Percentiles rank a stretch among this genome's conserved stretches.
Conservation (phyloP, 2,797 vertebrate genomes). For the Alectoris magna region DNA sequence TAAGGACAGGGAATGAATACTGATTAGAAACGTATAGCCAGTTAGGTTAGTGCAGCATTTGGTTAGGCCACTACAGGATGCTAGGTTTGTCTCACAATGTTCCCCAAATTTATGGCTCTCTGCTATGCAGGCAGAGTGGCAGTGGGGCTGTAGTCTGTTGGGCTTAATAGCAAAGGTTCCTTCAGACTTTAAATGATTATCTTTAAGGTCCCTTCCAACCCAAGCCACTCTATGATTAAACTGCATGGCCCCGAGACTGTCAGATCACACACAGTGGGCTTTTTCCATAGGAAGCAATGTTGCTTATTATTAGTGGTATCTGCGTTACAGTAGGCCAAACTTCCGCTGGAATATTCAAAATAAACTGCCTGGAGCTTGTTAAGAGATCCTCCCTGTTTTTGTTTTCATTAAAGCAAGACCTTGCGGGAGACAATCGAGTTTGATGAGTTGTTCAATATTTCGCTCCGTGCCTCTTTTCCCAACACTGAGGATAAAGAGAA, state of each 20-base stretch:
- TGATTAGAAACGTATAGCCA: slow-evolving; percentile 77
- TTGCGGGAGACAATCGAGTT: background rate
- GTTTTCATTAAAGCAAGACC: background rate
- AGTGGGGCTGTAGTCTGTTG: background rate
- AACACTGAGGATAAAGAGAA: background rate
- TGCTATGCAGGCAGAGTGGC: slow-evolving; percentile 41
- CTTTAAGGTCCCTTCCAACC: background rate
- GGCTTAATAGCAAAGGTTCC: slow-evolving; percentile 1
- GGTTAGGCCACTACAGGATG: slow-evolving; percentile 65
- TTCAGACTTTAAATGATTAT: background rate
- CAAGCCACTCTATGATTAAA: background rate
- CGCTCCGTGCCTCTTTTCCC: background rate
- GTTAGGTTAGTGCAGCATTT: slow-evolving; percentile 61
- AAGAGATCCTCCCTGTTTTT: slow-evolving; percentile 12
- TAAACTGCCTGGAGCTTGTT: background rate
- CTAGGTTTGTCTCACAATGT: slow-evolving; percentile 64
- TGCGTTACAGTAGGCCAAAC: background rate
- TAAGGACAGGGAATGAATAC: slow-evolving; percentile 80
- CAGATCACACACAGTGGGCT: background rate
- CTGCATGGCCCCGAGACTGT: background rate
- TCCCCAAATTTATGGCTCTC: slow-evolving; percentile 17
- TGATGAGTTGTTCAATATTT: background rate
- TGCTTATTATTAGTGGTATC: background rate
- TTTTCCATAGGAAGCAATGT: background rate
- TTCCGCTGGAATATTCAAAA: slow-evolving; percentile 10